Percentiles rank a stretch among this genome's conserved stretches.
phyloP scores from a whole-genome alignment of 2,888 invertebrate species.

The Biston betularia region DNA sequence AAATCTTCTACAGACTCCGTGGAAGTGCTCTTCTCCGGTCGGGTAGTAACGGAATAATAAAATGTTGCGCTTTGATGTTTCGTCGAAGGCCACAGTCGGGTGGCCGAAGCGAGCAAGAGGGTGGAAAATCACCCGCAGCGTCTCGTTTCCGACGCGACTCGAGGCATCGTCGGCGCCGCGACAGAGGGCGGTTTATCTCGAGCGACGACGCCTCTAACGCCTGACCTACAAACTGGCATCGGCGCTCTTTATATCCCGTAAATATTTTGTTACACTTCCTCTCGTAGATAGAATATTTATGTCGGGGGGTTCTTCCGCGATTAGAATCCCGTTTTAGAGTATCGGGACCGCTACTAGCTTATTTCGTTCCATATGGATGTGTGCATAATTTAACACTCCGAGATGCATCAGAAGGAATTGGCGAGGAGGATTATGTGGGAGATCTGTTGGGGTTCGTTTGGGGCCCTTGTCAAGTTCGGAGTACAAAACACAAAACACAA shows the following conservation, averaged over 20 bases:
- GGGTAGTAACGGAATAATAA: slow-evolving; percentile 71
- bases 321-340: slow-evolving; percentile 73
- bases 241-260: slow-evolving; percentile 59
- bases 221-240: slow-evolving; percentile 75
- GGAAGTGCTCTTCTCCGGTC: slow-evolving; percentile 60
- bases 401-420: slow-evolving; percentile 60
- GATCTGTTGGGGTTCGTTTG: slow-evolving; percentile 36
- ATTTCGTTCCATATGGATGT: slow-evolving; percentile 68
- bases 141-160: slow-evolving; percentile 56
- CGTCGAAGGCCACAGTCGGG: slow-evolving; percentile 42
- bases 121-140: slow-evolving; percentile 72
- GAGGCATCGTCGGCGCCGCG: slow-evolving; percentile 54
- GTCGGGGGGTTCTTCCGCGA: slow-evolving; percentile 67
- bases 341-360: slow-evolving; percentile 67
- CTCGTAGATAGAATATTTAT: slow-evolving; percentile 75
- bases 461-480: slow-evolving; percentile 35
- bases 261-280: slow-evolving; percentile 69
- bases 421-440: slow-evolving; percentile 52
- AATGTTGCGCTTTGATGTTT: slow-evolving; percentile 79
- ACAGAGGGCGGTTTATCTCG: slow-evolving; percentile 65
- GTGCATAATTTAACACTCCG: slow-evolving; percentile 72
- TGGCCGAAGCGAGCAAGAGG: slow-evolving; percentile 56
- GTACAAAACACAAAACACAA: slow-evolving; percentile 36
- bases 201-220: slow-evolving; percentile 56
- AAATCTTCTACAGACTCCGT: slow-evolving; percentile 58